Evolutionary conservation across 2,113 vertebrate genomes (phyloP).

Genomic region (Hippoglossus stenolepis): DNA sequence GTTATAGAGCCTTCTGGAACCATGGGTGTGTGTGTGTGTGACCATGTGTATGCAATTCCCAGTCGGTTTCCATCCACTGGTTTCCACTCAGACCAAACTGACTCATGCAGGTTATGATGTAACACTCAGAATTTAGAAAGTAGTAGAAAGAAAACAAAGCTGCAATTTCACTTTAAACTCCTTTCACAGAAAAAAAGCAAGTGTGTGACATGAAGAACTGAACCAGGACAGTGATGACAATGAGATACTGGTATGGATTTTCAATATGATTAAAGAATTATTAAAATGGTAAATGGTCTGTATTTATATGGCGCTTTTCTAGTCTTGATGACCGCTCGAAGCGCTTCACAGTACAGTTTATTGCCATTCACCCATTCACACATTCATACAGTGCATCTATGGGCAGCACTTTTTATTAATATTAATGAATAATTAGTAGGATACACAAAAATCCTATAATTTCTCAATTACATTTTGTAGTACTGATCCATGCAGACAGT

Average conservation of each 20-base stretch:
- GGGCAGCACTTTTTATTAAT: too few species aligned
- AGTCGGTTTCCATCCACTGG: slow-evolving; percentile 62
- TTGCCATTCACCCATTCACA: too few species aligned
- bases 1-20: not conserved
- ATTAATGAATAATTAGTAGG: too few species aligned
- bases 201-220: not conserved
- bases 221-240: not conserved
- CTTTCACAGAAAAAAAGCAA: slow-evolving; percentile 2
- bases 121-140: slow-evolving; percentile 34
- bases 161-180: slow-evolving; percentile 19
- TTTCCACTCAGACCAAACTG: slow-evolving; percentile 57
- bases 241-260: not conserved
- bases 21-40: too few species aligned
- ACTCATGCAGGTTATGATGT: slow-evolving; percentile 68
- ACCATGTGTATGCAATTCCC: slow-evolving; percentile 24
- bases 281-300: too few species aligned
- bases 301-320: too few species aligned
- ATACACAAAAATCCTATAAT: not conserved
- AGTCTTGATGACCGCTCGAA: too few species aligned
- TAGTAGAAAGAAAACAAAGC: slow-evolving; percentile 39
- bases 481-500: not conserved
- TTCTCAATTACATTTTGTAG: not conserved
- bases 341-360: too few species aligned
- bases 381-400: too few species aligned
- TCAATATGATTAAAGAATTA: not conserved